phyloP scores from a whole-genome alignment of 2,888 invertebrate species.

The Sisyra nigra region DNA sequence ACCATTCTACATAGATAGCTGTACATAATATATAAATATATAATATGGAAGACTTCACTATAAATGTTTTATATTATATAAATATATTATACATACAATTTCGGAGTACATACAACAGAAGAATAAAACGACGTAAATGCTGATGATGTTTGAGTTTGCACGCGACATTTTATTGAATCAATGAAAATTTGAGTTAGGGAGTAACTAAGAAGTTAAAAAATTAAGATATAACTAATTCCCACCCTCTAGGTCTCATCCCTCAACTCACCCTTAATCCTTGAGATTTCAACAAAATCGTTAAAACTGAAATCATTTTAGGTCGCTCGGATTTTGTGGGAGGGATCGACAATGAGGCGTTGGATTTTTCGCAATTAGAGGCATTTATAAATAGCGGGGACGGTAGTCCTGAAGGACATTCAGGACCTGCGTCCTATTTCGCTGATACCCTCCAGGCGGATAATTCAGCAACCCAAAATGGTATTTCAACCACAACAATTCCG shows the following conservation, averaged over 20 bases:
- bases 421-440: conserved; percentile 29
- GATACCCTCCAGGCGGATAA: conserved; percentile 21
- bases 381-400: conserved; percentile 66
- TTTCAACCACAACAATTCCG: background rate
- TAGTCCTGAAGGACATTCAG: conserved; percentile 26
- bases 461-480: conserved; percentile 2
- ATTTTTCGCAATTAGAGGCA: conserved; percentile 69
- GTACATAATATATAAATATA: too few species aligned
- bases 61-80: too few species aligned
- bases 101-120: too few species aligned
- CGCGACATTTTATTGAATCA: background rate
- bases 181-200: background rate
- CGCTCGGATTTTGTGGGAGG: conserved; percentile 67
- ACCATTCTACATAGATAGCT: too few species aligned
- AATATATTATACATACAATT: too few species aligned
- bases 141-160: too few species aligned
- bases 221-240: too few species aligned
- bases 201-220: too few species aligned
- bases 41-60: too few species aligned
- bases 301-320: conserved; percentile 35
- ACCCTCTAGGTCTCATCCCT: too few species aligned
- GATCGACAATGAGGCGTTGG: conserved; percentile 72
- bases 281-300: background rate
- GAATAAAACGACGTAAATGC: too few species aligned
- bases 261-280: too few species aligned